Base-by-base conservation (phyloP, 2,888 invertebrate species). In the Antitype chi region DNA sequence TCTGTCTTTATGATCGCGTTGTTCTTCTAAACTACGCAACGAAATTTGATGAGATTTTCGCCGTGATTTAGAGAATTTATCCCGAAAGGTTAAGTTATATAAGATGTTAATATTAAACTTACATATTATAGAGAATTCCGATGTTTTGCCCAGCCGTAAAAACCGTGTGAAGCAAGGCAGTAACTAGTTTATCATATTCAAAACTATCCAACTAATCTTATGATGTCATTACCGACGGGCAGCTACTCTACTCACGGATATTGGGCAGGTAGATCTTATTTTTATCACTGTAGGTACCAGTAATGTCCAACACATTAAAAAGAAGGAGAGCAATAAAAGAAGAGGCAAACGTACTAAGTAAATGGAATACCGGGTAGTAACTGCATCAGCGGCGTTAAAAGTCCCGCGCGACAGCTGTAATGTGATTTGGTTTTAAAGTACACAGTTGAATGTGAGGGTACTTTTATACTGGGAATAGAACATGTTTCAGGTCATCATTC, bases 401-500 rank as follows among this genome's bases (percentile, higher is more conserved):
- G 52, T 57, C 83, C 60, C 84, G 49, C 60, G 73, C 69, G 60
- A 53, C 71, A 49, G 67, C 25, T 25, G 9, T 76, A 76, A 74
- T 75, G 66, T 57, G 84, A 84, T 80, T 74, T 78, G 57, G 60
- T 72, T 64, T 73, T 55, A 77, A 74, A 73, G 49, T 76, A 63
- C 64, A 63, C 71, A 63, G 69, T 47, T 53, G 17, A 55, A 72
- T 71, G 70, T 62, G 62, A 85, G 11, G 43, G 52, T 72, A 64
- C 43, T 71, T 83, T 71, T 53, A 17, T 53, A 52, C 60, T 38
- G n/a, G 13, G 23, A 60, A 43, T 49, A 25, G 28, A 28, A 78
- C 32, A 60, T 68, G 32, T 23, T 28, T 52, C 8, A 52, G 55
- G 55, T 63, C 43, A 52, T 38, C 23, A 25, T 11, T 20, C 23